Base-by-base conservation (phyloP, 2,888 invertebrate genomes). In the Cyclophora punctaria region DNA sequence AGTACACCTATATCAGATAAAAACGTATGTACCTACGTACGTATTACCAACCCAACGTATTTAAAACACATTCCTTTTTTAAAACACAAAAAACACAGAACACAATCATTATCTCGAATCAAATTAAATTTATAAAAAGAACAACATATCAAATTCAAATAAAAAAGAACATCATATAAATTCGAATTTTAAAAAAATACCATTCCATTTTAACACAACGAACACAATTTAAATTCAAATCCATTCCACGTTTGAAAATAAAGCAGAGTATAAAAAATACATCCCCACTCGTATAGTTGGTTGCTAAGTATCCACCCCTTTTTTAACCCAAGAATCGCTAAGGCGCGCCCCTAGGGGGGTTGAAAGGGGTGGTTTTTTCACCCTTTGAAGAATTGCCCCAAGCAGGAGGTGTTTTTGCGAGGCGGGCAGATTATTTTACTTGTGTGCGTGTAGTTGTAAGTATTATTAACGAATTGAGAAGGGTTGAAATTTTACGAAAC, bases 331-430 rank as follows among this genome's bases (percentile, higher is more conserved):
- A 87, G 87, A 88, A 84, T 82, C 76, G 78, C 80, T 79, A 86
- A 86, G 87, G 86, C 83, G 85, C 83, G 78, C 70, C 69, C 72
- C 65, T 63, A 68, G 64, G 60, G 73, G 69, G 67, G 68, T 67
- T 52, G 59, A 60, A 59, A 52, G 46, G 49, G 56, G 63, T 75
- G 79, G 78, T 87, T 87, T 87, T 87, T 87, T 84, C 85, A 80
- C 87, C 87, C 86, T 85, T 86, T 85, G 86, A 87, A 87, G 86
- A 87, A 87, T 86, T 84, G 83, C 83, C 84, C 84, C 74, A 84
- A 84, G 84, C 83, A 75, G 71, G 77, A 75, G 82, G 83, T 66
- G 78, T 73, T 73, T 76, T 72, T 71, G 71, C 69, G 64, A 66
- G 67, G 64, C 67, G 73, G 69, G 73, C 67, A 66, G 66, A 65